Evolutionary conservation across 2,888 invertebrate genomes (phyloP).

Genomic region (Spodoptera picta): DNA sequence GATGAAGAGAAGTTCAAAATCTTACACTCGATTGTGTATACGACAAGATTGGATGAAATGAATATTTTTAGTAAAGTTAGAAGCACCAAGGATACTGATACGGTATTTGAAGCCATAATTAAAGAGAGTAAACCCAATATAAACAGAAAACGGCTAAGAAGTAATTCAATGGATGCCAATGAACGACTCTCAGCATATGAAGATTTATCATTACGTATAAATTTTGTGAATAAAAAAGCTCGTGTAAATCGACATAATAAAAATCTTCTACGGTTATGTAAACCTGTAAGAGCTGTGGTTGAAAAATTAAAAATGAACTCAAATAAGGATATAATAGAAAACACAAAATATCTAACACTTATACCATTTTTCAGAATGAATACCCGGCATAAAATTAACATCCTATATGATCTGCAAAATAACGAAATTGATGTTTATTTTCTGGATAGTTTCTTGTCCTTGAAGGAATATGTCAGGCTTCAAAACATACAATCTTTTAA

Average conservation of each 20-base stretch:
- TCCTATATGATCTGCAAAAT: constrained; percentile 30
- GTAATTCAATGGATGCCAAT: not conserved
- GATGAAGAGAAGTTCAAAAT: not conserved
- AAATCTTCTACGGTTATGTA: constrained; percentile 21
- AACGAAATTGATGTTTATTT: constrained; percentile 32
- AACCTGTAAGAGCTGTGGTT: constrained; percentile 35
- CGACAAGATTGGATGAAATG: constrained; percentile 45
- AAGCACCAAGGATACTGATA: not conserved
- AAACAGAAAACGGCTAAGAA: constrained; percentile 13
- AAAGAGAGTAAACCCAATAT: constrained; percentile 42
- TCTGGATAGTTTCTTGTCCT: constrained; percentile 2
- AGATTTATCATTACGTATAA: constrained; percentile 12
- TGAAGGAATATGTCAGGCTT: constrained; percentile 34
- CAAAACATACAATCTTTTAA: not conserved
- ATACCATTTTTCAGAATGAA: not conserved
- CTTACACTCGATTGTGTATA: constrained; percentile 27
- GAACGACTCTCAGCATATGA: constrained; percentile 1
- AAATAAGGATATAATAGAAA: too few species aligned
- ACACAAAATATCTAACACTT: not conserved
- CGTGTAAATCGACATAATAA: constrained; percentile 6
- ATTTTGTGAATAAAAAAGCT: constrained; percentile 28
- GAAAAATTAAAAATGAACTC: constrained; percentile 15
- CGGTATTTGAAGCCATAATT: constrained; percentile 12
- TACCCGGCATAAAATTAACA: not conserved
- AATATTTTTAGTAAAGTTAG: constrained; percentile 12